These are phyloP conservation scores for Lithophane leautieri DNA, from an alignment of 2,888 invertebrate genomes.

Conservation along the genomic window DNA sequence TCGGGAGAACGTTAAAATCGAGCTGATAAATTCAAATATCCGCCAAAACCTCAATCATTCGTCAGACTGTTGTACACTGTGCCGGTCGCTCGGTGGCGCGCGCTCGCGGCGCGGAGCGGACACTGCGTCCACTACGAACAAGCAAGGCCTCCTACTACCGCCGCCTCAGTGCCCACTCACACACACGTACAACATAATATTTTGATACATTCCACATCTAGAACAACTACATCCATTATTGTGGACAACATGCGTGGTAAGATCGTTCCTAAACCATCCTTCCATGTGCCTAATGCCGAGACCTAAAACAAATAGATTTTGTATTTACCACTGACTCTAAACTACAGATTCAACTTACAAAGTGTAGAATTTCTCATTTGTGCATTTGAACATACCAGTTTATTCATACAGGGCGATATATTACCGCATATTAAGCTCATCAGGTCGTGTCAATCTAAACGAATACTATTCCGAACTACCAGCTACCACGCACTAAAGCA, in stretches of 20 bases:
- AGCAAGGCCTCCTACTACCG: slow-evolving; percentile 56
- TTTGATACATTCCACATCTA: slow-evolving; percentile 31
- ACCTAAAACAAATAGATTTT: slow-evolving; percentile 49
- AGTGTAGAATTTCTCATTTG: slow-evolving; percentile 40
- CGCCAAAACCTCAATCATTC: slow-evolving; percentile 37
- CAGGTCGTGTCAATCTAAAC: slow-evolving; percentile 63
- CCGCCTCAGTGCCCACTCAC: slow-evolving; percentile 42
- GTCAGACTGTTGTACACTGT: slow-evolving; percentile 24
- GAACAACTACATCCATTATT: slow-evolving; percentile 12
- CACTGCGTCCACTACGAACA: slow-evolving; percentile 27
- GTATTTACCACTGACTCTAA: slow-evolving; percentile 45
- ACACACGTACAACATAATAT: slow-evolving; percentile 26
- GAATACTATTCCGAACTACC: slow-evolving; percentile 42
- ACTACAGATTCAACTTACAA: slow-evolving; percentile 50
- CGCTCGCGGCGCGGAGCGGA: too few relatives aligned
- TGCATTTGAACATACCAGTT: slow-evolving; percentile 46
- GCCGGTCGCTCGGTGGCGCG: not conserved
- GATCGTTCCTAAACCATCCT: slow-evolving; percentile 30
- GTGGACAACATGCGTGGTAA: slow-evolving; percentile 28
- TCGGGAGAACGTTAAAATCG: slow-evolving; percentile 64
- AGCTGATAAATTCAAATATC: slow-evolving; percentile 57
- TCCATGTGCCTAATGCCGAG: slow-evolving; percentile 46
- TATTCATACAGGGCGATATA: slow-evolving; percentile 51
- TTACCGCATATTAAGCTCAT: slow-evolving; percentile 67
- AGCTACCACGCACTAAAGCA: slow-evolving; percentile 46